Conservation (phyloP, 2,888 invertebrate species). For the Deroplatys truncata region DNA sequence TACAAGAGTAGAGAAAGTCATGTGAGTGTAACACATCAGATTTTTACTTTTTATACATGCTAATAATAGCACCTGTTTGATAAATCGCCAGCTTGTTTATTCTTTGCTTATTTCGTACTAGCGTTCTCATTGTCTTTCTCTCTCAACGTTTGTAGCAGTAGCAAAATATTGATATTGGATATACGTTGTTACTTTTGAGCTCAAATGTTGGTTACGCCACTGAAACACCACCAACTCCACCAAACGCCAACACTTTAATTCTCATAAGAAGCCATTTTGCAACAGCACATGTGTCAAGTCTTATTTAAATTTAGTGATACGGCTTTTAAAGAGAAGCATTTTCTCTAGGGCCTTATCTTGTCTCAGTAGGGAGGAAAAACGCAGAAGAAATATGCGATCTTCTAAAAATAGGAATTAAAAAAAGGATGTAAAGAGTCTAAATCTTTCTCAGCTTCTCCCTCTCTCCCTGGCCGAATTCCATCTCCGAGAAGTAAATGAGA, state of each 20-base stretch:
- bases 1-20: too few relatives aligned
- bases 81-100: too few relatives aligned
- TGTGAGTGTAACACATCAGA: too few relatives aligned
- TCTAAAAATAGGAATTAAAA: constrained; percentile 1
- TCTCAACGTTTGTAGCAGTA: too few relatives aligned
- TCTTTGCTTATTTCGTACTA: too few relatives aligned
- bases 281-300: neutral
- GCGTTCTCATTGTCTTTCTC: too few relatives aligned
- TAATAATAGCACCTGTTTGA: too few relatives aligned
- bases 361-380: neutral
- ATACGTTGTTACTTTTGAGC: too few relatives aligned
- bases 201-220: neutral
- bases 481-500: constrained; percentile 1
- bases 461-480: neutral
- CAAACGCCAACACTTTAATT: neutral
- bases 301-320: constrained; percentile 11
- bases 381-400: neutral
- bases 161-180: too few relatives aligned
- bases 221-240: too few relatives aligned
- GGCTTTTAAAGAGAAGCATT: neutral
- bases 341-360: neutral
- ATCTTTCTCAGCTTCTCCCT: neutral
- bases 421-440: neutral
- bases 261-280: neutral
- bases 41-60: too few relatives aligned